Evolutionary conservation across 1,140 invertebrate genomes (phyloP).

Genomic region (Drosophila carrolli): DNA sequence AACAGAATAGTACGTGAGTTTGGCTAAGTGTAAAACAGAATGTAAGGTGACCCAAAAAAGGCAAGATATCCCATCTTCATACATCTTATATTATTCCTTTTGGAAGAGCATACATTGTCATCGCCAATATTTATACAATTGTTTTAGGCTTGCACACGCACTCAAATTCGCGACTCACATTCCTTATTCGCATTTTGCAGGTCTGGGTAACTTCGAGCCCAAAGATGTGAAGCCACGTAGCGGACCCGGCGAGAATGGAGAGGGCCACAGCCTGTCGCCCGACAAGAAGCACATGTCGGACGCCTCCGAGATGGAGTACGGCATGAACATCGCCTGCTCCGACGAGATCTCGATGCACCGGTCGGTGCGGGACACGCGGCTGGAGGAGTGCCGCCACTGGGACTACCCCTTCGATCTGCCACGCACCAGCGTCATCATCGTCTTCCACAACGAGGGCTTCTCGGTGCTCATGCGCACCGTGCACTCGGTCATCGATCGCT

Average conservation of each 20-base stretch:
- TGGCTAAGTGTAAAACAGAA: too few relatives aligned
- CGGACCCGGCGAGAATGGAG: conserved; percentile 94
- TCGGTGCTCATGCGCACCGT: conserved; percentile 98
- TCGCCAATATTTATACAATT: conserved; percentile 35
- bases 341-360: conserved; percentile 94
- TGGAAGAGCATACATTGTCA: neutral
- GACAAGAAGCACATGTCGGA: conserved; percentile 89
- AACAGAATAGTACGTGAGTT: neutral
- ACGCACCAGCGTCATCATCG: conserved; percentile 97
- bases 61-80: neutral
- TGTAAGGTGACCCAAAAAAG: too few relatives aligned
- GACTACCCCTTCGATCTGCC: conserved; percentile 96
- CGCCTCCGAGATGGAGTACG: conserved; percentile 94
- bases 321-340: conserved; percentile 99
- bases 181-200: conserved; percentile 39
- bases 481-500: conserved; percentile 96
- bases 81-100: neutral
- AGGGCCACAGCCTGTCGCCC: conserved; percentile 62
- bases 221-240: conserved; percentile 86
- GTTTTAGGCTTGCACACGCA: neutral
- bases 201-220: conserved; percentile 89
- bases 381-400: conserved; percentile 98
- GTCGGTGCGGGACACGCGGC: conserved; percentile 93
- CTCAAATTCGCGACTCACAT: neutral
- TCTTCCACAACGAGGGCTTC: conserved; percentile 99